phyloP scores from a whole-genome alignment of 1,140 invertebrate genomes.

The Sycobia sp. region DNA sequence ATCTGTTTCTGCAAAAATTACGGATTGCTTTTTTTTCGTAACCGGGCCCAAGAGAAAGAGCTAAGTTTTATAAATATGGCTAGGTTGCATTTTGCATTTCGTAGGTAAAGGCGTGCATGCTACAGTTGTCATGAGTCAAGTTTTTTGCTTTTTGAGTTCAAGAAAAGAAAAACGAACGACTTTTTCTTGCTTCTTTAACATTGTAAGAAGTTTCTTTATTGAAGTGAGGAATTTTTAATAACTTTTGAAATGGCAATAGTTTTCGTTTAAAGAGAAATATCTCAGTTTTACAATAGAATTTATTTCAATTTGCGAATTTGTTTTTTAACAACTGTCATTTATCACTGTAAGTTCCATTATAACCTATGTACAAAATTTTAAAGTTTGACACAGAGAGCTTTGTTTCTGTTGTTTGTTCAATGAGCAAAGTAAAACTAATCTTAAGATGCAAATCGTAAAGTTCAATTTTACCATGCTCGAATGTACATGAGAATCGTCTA shows the following conservation, averaged over 20 bases:
- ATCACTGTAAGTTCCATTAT: constrained; percentile 33
- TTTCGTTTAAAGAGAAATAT: neutral
- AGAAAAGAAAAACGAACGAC: constrained; percentile 24
- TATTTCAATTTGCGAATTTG: constrained; percentile 31
- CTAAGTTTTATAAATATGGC: constrained; percentile 24
- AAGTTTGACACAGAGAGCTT: constrained; percentile 35
- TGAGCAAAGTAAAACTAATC: constrained; percentile 31
- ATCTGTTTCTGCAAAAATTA: constrained; percentile 55
- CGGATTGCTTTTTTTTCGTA: constrained; percentile 43
- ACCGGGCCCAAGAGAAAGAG: constrained; percentile 40
- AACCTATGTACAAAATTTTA: constrained; percentile 35
- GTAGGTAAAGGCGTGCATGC: constrained; percentile 31
- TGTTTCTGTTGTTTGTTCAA: constrained; percentile 25
- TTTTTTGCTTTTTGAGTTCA: constrained; percentile 24
- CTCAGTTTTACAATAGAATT: constrained; percentile 22
- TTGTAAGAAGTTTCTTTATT: constrained; percentile 10
- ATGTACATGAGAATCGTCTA: constrained; percentile 30
- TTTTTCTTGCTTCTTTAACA: constrained; percentile 17
- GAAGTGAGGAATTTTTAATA: constrained; percentile 23
- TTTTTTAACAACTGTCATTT: constrained; percentile 34
- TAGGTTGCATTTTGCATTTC: constrained; percentile 31
- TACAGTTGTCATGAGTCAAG: constrained; percentile 37
- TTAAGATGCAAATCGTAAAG: neutral
- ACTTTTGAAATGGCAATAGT: constrained; percentile 26
- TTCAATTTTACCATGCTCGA: constrained; percentile 30